Percentiles rank a stretch among this genome's conserved stretches.
These are phyloP conservation scores for Leptopilina myrica DNA, from an alignment of 2,888 invertebrate species.

Conservation along the genomic window DNA sequence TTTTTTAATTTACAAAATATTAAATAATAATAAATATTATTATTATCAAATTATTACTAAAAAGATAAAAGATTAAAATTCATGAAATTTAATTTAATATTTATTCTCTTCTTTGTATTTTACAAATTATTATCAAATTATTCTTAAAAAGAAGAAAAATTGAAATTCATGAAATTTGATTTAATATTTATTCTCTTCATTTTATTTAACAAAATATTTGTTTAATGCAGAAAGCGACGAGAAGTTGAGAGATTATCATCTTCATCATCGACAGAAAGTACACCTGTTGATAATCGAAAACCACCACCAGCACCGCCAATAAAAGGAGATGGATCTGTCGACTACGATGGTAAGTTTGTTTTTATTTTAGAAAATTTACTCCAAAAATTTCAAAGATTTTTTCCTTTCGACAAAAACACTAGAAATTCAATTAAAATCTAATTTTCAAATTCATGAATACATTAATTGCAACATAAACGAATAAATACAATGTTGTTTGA, in stretches of 20 bases:
- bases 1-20: background rate
- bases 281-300: conserved; percentile 66
- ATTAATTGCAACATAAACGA: too few relatives aligned
- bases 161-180: too few relatives aligned
- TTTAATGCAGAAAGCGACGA: conserved; percentile 65
- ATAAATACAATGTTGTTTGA: too few relatives aligned
- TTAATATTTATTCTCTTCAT: background rate
- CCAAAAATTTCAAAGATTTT: too few relatives aligned
- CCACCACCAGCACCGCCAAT: conserved; percentile 78
- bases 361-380: background rate
- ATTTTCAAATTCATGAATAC: too few relatives aligned
- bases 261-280: conserved; percentile 58
- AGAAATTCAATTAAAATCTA: too few relatives aligned
- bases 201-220: background rate
- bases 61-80: too few relatives aligned
- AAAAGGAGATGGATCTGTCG: conserved; percentile 85
- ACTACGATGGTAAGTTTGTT: conserved; percentile 83
- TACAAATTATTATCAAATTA: background rate
- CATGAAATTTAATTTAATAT: background rate
- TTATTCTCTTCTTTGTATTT: background rate
- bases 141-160: too few relatives aligned
- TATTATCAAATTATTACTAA: too few relatives aligned
- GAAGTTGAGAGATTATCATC: conserved; percentile 64
- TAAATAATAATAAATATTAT: too few relatives aligned
- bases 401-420: too few relatives aligned